Evolutionary conservation across 2,888 invertebrate genomes (phyloP).

Genomic region (Tetragonula carbonaria): DNA sequence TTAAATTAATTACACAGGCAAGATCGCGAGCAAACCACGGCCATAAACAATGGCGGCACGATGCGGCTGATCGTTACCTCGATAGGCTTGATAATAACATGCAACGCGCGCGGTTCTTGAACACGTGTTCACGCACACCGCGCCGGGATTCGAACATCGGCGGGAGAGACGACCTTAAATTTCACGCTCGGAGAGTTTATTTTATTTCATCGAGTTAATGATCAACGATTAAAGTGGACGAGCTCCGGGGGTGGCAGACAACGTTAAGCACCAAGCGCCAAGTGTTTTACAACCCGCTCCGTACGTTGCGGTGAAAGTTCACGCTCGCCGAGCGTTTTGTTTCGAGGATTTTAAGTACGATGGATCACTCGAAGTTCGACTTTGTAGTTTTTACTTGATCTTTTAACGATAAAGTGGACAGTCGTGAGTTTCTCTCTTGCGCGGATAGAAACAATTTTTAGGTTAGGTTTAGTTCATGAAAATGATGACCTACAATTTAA

Average conservation of each 20-base stretch:
- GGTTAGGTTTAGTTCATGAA: no score
- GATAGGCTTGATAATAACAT: constrained; percentile 79
- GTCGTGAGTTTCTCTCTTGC: no score
- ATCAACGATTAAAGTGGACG: background rate
- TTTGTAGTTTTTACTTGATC: no score
- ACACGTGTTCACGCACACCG: background rate
- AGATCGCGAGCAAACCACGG: constrained; percentile 72
- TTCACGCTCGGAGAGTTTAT: constrained; percentile 1
- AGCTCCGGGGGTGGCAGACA: background rate
- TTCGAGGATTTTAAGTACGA: background rate
- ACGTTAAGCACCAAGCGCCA: constrained; percentile 5
- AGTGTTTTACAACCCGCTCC: background rate
- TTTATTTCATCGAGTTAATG: constrained; percentile 14
- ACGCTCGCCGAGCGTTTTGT: background rate
- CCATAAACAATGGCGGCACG: constrained; percentile 78
- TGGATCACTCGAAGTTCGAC: background rate
- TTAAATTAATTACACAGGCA: constrained; percentile 79
- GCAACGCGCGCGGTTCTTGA: constrained; percentile 60
- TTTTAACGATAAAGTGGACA: no score
- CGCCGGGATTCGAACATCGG: background rate
- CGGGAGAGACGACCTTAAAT: background rate
- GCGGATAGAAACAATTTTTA: no score
- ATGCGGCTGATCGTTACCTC: constrained; percentile 78
- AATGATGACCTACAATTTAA: no score
- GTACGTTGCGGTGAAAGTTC: background rate